phyloP scores from a whole-genome alignment of 2,797 vertebrate species.

The Mus minutoides region DNA sequence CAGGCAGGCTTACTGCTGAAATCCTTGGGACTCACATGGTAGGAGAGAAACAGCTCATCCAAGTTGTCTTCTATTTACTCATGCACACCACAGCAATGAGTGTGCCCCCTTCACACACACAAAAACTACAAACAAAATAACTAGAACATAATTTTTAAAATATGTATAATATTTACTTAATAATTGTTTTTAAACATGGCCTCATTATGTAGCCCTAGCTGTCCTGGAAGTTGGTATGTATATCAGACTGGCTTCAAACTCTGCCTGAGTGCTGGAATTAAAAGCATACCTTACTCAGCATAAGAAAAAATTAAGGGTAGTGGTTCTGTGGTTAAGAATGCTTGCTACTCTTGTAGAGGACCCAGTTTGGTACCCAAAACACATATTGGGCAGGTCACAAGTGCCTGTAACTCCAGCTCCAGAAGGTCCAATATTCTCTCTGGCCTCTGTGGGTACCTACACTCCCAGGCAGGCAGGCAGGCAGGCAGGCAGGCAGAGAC shows the following conservation, averaged over 20 bases:
- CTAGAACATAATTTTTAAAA: neutral
- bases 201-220: neutral
- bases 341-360: neutral
- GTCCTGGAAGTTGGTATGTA: neutral
- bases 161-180: neutral
- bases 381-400: neutral
- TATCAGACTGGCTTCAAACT: neutral
- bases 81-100: neutral
- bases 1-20: neutral
- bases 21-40: neutral
- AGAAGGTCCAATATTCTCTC: neutral
- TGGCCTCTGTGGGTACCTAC: neutral
- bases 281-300: neutral
- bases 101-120: neutral
- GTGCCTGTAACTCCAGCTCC: neutral
- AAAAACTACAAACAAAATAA: neutral
- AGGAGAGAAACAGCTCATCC: neutral
- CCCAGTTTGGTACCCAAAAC: neutral
- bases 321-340: neutral
- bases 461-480: neutral
- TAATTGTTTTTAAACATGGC: neutral
- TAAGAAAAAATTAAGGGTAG: neutral
- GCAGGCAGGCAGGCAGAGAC: neutral
- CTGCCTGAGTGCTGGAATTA: neutral
- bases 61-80: neutral